Percentiles rank a stretch among this genome's conserved stretches.
These are phyloP conservation scores for Dicrostonyx torquatus DNA, from an alignment of 2,797 vertebrate genomes.

Conservation along the genomic window DNA sequence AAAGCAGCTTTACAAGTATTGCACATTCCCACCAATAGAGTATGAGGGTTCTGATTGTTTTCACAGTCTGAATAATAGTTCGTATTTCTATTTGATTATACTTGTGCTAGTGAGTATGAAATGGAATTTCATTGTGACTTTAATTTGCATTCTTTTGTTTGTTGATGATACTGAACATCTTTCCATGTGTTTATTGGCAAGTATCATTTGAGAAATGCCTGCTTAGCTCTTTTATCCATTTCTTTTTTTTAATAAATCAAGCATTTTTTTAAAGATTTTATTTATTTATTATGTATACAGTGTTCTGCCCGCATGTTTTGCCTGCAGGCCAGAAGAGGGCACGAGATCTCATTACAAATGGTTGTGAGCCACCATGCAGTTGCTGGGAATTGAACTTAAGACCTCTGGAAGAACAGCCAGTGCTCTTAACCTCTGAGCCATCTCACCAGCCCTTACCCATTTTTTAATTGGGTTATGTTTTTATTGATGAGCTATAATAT, in stretches of 20 bases:
- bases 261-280: too few relatives aligned
- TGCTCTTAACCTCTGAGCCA: too few relatives aligned
- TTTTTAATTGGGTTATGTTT: slow-evolving; percentile 35
- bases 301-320: too few relatives aligned
- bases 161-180: background rate
- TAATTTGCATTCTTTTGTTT: slow-evolving; percentile 18
- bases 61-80: background rate
- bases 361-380: too few relatives aligned
- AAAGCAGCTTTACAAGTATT: background rate
- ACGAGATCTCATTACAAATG: too few relatives aligned
- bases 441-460: too few relatives aligned
- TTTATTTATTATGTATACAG: too few relatives aligned
- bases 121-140: background rate
- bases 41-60: background rate
- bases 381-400: too few relatives aligned
- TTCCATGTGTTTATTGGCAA: slow-evolving; percentile 5
- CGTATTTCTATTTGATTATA: slow-evolving; percentile 17
- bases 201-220: slow-evolving; percentile 46
- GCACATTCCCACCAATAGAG: background rate
- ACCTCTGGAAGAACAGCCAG: too few relatives aligned
- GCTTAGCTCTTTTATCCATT: slow-evolving; percentile 27
- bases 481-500: slow-evolving; percentile 21
- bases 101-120: background rate
- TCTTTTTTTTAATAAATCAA: too few relatives aligned
- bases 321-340: too few relatives aligned